Base-by-base conservation (phyloP, 2,888 invertebrate genomes). In the Catocala sponsa region DNA sequence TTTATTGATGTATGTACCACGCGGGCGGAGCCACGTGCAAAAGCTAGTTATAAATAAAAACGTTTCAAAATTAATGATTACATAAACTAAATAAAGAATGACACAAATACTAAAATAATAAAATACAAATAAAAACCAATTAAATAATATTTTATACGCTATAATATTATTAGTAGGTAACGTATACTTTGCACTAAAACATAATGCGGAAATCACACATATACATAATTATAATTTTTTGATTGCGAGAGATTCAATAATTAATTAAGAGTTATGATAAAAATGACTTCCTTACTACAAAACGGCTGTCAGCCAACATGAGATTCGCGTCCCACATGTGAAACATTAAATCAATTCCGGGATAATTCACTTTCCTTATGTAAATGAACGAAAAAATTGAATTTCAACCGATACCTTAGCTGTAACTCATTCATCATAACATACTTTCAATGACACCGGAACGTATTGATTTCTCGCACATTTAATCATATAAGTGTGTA, bases 281-380 rank as follows among this genome's bases (percentile, higher is more conserved):
- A 62, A 48, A 62, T 32, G 5, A 53, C 53, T 62, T 62, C 62
- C 52, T 57, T 15, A 56, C 33, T 47, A 11, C 32, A 43, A 47
- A 51, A 42, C 13, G 43, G 25, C 2, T 15, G 44, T 32, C 13
- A 63, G 42, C 46, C n/a, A 61, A 54, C 25, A 13, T 9, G 12
- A 42, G 9, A 55, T 50, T 55, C 33, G 58, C 43, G 61, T 59
- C 33, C 55, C 51, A 54, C 55, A 48, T 50, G 4, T 0, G 11
- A 55, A 42, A 13, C 6, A 25, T 49, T 52, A 32, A 56, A 55
- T 61, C 52, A 63, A 59, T 65, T 68, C 66, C 56, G 46, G 56
- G n/a, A 56, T 52, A 11, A 32, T 33, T 48, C 58, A 65, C 72
- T 76, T 76, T 78, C 75, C 66, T 56, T 65, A 76, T 76, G 72